Base-by-base conservation (phyloP, 2,888 invertebrate genomes). In the Choreutis nemorana region DNA sequence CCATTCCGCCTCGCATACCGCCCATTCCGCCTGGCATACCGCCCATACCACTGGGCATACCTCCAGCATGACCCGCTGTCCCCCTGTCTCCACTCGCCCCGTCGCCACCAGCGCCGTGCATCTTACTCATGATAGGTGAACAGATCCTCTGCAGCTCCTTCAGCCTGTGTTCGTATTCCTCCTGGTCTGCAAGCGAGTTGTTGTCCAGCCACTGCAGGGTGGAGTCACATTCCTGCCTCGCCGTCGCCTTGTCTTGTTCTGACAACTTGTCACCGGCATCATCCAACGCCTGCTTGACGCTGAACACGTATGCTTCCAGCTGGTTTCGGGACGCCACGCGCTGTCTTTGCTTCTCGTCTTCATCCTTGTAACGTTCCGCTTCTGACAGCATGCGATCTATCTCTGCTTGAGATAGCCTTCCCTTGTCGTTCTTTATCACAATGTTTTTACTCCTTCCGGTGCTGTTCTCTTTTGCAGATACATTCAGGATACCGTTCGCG, bases 401-500 rank as follows among this genome's bases (percentile, higher is more conserved):
- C 50, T 90, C 89, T 15, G 83, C 84, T 48, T 87, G 86, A n/a
- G 87, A 86, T 23, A 90, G 63, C 6, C 89, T 75, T 1, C 88
- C 87, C 48, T 85, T 86, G 62, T 89, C 87, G 57, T 89, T 89
- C 44, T 85, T 86, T 36, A 90, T 90, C 21, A 85, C 85, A 36
- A 90, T 89, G 42, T 84, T 84, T 50, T 83, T 85, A 10, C 80
- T 81, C 37, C 85, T 86, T 24, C 75, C 82, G 1, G 80, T 72
- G 33, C 78, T 70, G 48, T 73, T 78, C 29, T 82, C 82, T 34
- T 83, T 80, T n/a, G 91, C 91, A 0, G 87, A 83, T 0, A 91
- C 91, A 52, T 90, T 90, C 39, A 89, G 55, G 35, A 88, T 87
- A 16, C 87, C 87, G 47, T 87, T 86, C 15, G 86, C 85, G 48